Evolutionary conservation across 2,797 vertebrate genomes (phyloP), one percentile per base, ranked within the genome.

Genomic region (Protosalanx chinensis): DNA sequence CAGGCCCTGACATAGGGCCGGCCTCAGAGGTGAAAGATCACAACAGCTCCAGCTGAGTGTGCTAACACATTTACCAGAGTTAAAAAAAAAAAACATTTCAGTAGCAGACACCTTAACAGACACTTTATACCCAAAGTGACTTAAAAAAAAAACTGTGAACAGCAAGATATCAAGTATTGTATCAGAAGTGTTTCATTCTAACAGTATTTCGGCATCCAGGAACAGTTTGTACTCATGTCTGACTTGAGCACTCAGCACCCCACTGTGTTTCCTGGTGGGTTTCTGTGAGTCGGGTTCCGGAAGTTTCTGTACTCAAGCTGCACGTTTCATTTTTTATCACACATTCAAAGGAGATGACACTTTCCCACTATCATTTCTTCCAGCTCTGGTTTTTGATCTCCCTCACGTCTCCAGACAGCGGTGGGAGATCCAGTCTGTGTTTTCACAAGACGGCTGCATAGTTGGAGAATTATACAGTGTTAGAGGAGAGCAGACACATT

Each of bases 41-140:
- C 13, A 6, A 74, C 82, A 56, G 83, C 80, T 73, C 60, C 49
- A 76, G 68, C 68, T 66, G 23, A 65, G 64, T 69, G 72, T 78
- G 76, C 81, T 80, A 77, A 76, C 76, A 78, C 82, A 76, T 82
- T 73, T 73, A 78, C 78, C 81, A 81, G 82, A 68, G 23, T 80
- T 8, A 56, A 76, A 76, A 80, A 80, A 78, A 84, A 86, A 83
- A 80, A 75, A 71, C 75, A 83, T 76, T 80, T 84, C 84, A 84
- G 87, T 35, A 35, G 33, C 33, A 35, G 33, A 35, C 33, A 35
- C 6, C 33, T 35, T 35, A 35, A 35, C 6, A 35, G 6, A 6
- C 33, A 35, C 33, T 35, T 35, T 4, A 0, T 35, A 35, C 33
- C 33, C 33, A 35, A 6, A 66, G 72, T 51, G 60, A 60, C 63